These are phyloP conservation scores for Laticauda laticaudata DNA, from an alignment of 2,113 vertebrate genomes.

Conservation along the genomic window DNA sequence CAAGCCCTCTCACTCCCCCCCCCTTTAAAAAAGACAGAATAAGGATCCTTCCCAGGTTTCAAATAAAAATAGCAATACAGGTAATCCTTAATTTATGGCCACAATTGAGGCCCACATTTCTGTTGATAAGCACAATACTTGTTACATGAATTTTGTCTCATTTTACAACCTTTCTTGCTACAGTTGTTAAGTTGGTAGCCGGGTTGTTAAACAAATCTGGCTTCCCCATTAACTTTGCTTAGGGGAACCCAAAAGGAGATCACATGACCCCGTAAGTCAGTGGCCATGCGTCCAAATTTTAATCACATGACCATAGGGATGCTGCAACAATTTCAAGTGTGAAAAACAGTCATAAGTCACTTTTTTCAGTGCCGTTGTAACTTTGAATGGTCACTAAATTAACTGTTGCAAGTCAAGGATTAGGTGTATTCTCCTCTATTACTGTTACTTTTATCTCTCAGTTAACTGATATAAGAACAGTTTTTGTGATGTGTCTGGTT, in stretches of 20 bases:
- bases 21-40: conserved; percentile 25
- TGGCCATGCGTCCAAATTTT: background rate
- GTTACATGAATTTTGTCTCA: background rate
- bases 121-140: too few species aligned
- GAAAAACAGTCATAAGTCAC: background rate
- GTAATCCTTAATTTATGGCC: too few species aligned
- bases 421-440: conserved; percentile 25
- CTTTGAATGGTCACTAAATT: background rate
- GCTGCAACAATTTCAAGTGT: background rate
- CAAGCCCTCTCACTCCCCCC: background rate
- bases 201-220: background rate
- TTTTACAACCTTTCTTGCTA: background rate
- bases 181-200: background rate
- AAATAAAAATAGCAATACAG: conserved; percentile 34
- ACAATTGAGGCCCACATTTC: too few species aligned
- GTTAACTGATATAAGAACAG: conserved; percentile 44
- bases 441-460: conserved; percentile 34
- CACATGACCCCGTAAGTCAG: background rate
- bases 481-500: conserved; percentile 43
- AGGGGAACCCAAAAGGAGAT: background rate
- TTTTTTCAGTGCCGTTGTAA: background rate
- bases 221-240: background rate
- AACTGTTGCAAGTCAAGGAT: background rate
- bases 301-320: background rate
- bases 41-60: conserved; percentile 33